Conservation (phyloP, 1,140 invertebrate species). For the Riptortus pedestris region DNA sequence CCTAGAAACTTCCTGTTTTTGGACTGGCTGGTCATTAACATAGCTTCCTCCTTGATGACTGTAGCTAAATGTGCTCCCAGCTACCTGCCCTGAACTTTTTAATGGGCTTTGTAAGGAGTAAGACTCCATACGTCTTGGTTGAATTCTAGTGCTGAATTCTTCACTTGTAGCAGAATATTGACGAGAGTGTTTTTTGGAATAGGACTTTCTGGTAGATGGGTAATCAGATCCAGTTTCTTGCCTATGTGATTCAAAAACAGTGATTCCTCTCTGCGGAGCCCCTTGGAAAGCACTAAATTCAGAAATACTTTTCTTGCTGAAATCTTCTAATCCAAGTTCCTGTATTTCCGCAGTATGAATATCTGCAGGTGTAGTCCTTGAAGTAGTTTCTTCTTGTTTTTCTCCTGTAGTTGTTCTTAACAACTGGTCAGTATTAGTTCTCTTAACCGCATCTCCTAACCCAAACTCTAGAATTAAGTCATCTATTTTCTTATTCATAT, state of each 20-base stretch:
- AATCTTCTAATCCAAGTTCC: background rate
- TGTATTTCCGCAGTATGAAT: background rate
- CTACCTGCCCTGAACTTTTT: no score
- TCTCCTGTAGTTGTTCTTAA: background rate
- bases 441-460: background rate
- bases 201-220: background rate
- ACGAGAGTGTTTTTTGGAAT: background rate
- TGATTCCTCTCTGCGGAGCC: no score
- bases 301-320: no score
- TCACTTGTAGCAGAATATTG: no score
- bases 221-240: background rate
- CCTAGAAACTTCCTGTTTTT: background rate
- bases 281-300: no score
- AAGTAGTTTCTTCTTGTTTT: no score
- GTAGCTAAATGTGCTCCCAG: no score
- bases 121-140: no score
- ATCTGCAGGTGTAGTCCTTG: background rate
- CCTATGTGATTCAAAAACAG: background rate
- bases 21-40: background rate
- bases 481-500: no score
- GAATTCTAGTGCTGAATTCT: no score
- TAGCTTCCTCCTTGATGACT: background rate
- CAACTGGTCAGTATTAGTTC: background rate
- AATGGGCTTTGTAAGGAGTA: no score
- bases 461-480: background rate